These are phyloP conservation scores for Cassiopea xamachana DNA, from an alignment of 30 jellyfish, hydroid and myxozoan genomes.

Conservation along the genomic window DNA sequence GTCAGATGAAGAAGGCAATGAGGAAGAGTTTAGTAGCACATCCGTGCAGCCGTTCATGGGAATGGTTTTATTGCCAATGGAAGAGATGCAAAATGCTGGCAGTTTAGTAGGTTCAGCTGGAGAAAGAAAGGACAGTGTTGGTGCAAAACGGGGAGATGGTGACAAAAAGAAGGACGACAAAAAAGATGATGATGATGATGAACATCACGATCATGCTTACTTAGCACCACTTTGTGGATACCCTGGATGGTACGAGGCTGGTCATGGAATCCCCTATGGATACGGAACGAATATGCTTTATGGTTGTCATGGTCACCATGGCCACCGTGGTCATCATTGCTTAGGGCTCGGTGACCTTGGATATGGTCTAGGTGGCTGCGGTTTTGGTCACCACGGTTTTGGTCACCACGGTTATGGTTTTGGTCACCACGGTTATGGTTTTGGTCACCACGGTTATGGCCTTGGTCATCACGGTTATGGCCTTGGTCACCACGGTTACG, in stretches of 20 bases:
- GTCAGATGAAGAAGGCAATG: conserved; percentile 24
- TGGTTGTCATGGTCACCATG: conserved; percentile 53
- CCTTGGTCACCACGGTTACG: conserved; percentile 17
- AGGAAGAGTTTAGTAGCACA: conserved; percentile 3
- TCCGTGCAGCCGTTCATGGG: conserved; percentile 52
- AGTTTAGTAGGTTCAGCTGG: conserved; percentile 7
- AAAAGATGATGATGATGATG: conserved; percentile 53
- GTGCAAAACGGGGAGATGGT: conserved; percentile 35
- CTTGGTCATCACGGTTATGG: conserved; percentile 45
- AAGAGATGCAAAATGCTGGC: conserved; percentile 1
- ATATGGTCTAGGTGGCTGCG: conserved; percentile 46
- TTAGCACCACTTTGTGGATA: conserved; percentile 68
- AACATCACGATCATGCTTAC: conserved; percentile 53
- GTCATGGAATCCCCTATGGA: conserved; percentile 77
- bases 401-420: conserved; percentile 57
- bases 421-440: conserved; percentile 21
- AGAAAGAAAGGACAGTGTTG: conserved; percentile 52
- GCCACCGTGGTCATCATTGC: conserved; percentile 46
- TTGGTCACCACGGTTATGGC: not conserved
- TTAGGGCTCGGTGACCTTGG: conserved; percentile 13
- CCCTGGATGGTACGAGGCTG: conserved; percentile 79
- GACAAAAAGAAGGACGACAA: conserved; percentile 42
- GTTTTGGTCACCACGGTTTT: conserved; percentile 44
- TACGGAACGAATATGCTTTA: conserved; percentile 32
- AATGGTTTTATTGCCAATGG: conserved; percentile 56